phyloP scores from a whole-genome alignment of 2,113 vertebrate species.

The Mormyrus iriodes region DNA sequence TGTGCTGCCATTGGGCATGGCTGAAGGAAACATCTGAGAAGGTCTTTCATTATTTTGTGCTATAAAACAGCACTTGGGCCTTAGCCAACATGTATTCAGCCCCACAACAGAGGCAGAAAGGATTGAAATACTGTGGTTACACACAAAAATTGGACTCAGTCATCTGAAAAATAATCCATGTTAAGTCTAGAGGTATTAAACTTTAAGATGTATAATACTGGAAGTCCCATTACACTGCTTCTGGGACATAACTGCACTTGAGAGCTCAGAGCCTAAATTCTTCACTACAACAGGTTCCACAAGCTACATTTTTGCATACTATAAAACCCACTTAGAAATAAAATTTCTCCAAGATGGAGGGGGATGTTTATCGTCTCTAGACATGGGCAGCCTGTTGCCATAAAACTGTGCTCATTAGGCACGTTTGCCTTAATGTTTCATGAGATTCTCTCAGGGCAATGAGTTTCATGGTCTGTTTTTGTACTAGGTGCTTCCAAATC shows the following conservation, averaged over 20 bases:
- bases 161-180: conserved; percentile 11
- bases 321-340: background rate
- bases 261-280: background rate
- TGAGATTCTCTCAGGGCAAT: background rate
- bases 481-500: background rate
- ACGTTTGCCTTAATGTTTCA: background rate
- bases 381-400: background rate
- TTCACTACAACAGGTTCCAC: background rate
- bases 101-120: background rate
- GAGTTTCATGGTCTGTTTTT: background rate
- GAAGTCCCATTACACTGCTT: background rate
- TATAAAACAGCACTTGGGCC: conserved; percentile 5
- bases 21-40: background rate
- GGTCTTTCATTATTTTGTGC: conserved; percentile 3
- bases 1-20: background rate
- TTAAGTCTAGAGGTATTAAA: background rate
- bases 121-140: background rate
- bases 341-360: background rate
- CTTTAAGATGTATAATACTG: conserved; percentile 1
- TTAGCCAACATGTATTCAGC: background rate
- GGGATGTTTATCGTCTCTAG: background rate
- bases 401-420: background rate
- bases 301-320: background rate
- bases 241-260: background rate
- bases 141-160: background rate